These are phyloP conservation scores for Drepanosiphum platanoidis DNA, from an alignment of 2,888 invertebrate species.

Conservation along the genomic window DNA sequence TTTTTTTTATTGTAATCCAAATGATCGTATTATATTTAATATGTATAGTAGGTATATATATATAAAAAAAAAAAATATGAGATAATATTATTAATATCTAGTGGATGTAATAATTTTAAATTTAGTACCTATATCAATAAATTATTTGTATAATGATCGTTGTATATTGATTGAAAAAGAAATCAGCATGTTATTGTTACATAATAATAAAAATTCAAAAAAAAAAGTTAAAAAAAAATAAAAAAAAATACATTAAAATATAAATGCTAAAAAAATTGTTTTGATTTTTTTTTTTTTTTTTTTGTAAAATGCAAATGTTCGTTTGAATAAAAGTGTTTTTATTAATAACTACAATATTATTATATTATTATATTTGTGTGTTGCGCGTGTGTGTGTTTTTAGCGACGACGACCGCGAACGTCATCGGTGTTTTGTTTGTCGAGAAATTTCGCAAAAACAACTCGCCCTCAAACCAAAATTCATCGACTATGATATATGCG, in stretches of 20 bases:
- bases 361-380: too few species aligned
- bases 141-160: conserved; percentile 59
- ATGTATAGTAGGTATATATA: conserved; percentile 32
- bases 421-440: neutral
- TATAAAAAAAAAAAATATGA: too few species aligned
- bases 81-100: conserved; percentile 32
- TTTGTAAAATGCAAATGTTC: conserved; percentile 59
- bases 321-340: conserved; percentile 60
- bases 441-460: too few species aligned
- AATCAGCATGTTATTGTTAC: conserved; percentile 62
- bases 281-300: conserved; percentile 53
- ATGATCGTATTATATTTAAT: conserved; percentile 53
- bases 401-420: neutral
- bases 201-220: conserved; percentile 51
- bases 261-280: conserved; percentile 51
- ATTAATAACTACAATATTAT: conserved; percentile 3
- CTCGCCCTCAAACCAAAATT: neutral
- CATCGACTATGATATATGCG: too few species aligned
- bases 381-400: neutral
- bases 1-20: conserved; percentile 60
- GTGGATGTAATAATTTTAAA: conserved; percentile 59
- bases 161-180: conserved; percentile 56
- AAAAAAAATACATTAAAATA: conserved; percentile 43
- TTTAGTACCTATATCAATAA: conserved; percentile 60
- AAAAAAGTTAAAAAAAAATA: conserved; percentile 45